A percentile compares a stretch with the other conserved stretches of the same genome.
phyloP scores from a whole-genome alignment of 2,797 vertebrate species.

The Mormyrus hasselquistii region DNA sequence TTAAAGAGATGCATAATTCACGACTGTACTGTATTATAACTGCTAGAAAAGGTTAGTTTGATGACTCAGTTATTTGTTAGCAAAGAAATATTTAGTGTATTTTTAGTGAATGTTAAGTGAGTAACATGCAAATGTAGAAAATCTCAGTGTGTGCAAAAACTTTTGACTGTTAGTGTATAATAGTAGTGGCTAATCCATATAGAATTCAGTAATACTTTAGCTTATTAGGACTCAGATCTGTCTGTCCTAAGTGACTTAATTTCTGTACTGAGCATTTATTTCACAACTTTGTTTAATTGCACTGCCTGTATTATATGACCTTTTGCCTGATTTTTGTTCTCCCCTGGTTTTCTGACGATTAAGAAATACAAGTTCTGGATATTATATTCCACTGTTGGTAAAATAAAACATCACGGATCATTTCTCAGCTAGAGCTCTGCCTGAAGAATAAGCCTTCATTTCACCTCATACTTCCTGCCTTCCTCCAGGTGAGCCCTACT shows the following conservation, averaged over 20 bases:
- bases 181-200: not conserved
- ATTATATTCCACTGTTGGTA: not conserved
- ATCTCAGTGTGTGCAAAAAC: not conserved
- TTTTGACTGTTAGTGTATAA: not conserved
- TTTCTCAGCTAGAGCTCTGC: not conserved
- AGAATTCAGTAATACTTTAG: not conserved
- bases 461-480: not conserved
- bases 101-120: not conserved
- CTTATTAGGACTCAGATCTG: not conserved
- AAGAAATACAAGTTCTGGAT: not conserved
- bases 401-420: not conserved
- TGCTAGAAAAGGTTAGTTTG: not conserved
- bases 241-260: not conserved
- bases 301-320: not conserved
- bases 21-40: not conserved
- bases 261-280: not conserved
- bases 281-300: not conserved
- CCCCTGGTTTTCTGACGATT: not conserved
- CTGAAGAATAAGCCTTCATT: not conserved
- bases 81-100: not conserved
- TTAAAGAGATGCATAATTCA: not conserved
- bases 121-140: not conserved
- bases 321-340: not conserved
- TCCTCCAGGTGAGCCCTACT: not conserved
- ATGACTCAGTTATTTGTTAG: not conserved